phyloP scores from a whole-genome alignment of 2,888 invertebrate genomes.

The Hofmannophila pseudospretella region DNA sequence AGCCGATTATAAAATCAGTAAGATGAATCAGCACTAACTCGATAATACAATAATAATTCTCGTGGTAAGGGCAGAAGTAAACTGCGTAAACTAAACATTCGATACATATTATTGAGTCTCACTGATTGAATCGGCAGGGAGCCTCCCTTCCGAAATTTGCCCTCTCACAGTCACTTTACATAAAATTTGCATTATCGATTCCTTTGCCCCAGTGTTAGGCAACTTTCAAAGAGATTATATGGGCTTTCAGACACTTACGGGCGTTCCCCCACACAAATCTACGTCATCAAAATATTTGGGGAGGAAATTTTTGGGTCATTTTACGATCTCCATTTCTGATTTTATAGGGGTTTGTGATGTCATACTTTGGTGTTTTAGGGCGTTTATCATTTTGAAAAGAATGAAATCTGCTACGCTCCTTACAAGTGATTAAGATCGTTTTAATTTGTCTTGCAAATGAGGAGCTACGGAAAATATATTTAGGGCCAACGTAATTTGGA shows the following conservation, averaged over 20 bases:
- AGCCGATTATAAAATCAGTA: no score
- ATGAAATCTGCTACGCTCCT: no score
- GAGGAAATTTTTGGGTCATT: conserved; percentile 7
- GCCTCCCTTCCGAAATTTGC: conserved; percentile 44
- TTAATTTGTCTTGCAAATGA: no score
- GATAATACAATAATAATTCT: no score
- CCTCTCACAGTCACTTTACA: conserved; percentile 60
- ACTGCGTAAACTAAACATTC: conserved; percentile 55
- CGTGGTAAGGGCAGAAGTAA: conserved; percentile 33
- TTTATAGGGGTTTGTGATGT: conserved; percentile 13
- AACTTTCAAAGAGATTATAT: conserved; percentile 50
- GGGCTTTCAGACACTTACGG: conserved; percentile 31
- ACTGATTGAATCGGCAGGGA: conserved; percentile 19
- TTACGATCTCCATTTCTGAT: conserved; percentile 17
- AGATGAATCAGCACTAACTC: no score
- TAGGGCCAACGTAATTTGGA: no score
- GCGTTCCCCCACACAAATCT: conserved; percentile 34
- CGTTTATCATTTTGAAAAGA: no score
- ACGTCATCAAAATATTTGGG: conserved; percentile 33
- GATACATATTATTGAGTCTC: conserved; percentile 64
- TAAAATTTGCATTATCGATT: conserved; percentile 74
- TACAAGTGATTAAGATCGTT: no score
- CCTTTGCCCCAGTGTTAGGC: conserved; percentile 33
- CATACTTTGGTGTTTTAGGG: conserved; percentile 4
- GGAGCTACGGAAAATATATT: no score